Evolutionary conservation across 2,113 vertebrate genomes (phyloP), one percentile per base, ranked within the genome.

Genomic region (Grammomys dolichurus): DNA sequence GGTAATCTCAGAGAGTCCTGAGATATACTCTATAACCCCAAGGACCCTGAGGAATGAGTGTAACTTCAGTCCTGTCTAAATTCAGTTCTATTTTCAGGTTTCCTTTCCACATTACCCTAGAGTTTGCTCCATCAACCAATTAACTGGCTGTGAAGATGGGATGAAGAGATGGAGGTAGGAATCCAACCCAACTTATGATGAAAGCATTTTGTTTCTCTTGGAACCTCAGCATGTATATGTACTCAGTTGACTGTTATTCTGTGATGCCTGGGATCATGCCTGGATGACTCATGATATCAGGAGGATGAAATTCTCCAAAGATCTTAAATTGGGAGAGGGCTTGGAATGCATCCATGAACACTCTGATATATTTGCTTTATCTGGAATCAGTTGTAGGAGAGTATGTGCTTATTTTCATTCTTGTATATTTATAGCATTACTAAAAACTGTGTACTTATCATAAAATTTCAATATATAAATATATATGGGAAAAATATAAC

Each of bases 401-500:
- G 4, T 9, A 31, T 73, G 24, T 9, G 22, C 73, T 75, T 95
- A 40, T 73, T 92, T 92, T 10, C 7, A 17, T 3, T 1, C 48
- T 31, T 96, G 60, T 67, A 17, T 82, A n/a, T 80, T 95, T 87
- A 89, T 87, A 94, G 85, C 46, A 65, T 63, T 9, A 80, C 36
- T 8, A 88, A 86, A 76, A 91, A 82, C 58, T 60, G 56, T 7
- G 1, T 63, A 46, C 78, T 95, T 93, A 58, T 48, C 67, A 6
- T 72, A 91, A 95, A 94, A 51, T 22, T 85, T 94, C 31, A 73
- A 14, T 19, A 13, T 80, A 67, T 54, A 82, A 76, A 17, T 13
- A 10, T 69, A 0, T 31, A 75, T 40, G 4, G 75, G 56, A 54
- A 86, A 82, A 89, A 89, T 36, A 56, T 7, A 33, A 40, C 33